Base-by-base conservation (phyloP, 2,113 vertebrate genomes). In the Nettapus auritus region DNA sequence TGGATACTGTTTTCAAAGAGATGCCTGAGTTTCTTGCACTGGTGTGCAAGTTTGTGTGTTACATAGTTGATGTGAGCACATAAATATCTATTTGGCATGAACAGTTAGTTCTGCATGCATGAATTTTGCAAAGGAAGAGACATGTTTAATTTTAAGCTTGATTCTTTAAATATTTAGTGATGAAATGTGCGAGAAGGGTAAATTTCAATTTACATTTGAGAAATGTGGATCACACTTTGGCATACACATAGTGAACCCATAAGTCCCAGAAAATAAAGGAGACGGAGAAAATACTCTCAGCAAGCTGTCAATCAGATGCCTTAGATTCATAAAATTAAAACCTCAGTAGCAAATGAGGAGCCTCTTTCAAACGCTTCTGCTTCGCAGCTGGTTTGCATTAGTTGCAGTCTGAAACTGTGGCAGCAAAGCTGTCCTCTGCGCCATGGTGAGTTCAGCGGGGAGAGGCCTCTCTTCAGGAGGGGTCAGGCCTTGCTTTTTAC, bases 381-480 rank as follows among this genome's bases (percentile, higher is more conserved):
- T 25, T 40, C 94, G 83, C 98, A 98, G 98, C 97, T 98, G 98
- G 97, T 98, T 98, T 93, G 85, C 86, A 97, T 98, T 98, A 98
- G 97, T 97, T 97, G 93, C 97, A 97, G 98, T 94, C 94, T 89
- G 60, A 93, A 91, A 53, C 81, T 52, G 69, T 89, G 96, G 98
- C 97, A 90, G 96, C 92, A 62, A 50, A 80, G 92, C 80, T 94
- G 86, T 92, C 55, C 94, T 81, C 67, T 76, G 22, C 95, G 73
- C 93, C 38, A 11, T 68, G 13, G 96, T 73, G 60, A 93, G 97
- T 95, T 96, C 94, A 92, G 76, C 57, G 16, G 90, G 85, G 88
- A 97, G 96, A 95, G 96, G 96, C 97, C 82, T 97, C 96, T 73
- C 89, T 84, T 97, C 97, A 95, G 96, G 93, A 97, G 94, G 96